Conservation (phyloP, 2,888 invertebrate species). For the Monochamus alternatus region DNA sequence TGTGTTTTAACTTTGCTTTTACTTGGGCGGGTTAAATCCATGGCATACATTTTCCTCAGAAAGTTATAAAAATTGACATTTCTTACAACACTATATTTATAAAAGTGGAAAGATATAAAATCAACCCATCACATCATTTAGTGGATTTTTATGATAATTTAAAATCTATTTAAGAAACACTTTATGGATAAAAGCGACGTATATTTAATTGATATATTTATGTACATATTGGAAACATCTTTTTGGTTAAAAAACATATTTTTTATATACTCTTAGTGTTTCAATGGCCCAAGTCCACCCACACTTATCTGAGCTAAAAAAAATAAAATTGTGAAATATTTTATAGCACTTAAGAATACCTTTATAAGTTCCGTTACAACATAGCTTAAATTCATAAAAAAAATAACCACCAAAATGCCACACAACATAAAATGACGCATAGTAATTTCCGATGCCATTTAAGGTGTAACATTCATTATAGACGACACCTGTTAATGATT, state of each 20-base stretch:
- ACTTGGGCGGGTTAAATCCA: too few relatives aligned
- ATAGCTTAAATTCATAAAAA: slow-evolving; percentile 9
- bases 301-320: background rate
- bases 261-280: slow-evolving; percentile 1
- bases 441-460: slow-evolving; percentile 21
- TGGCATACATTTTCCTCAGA: too few relatives aligned
- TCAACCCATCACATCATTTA: too few relatives aligned
- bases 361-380: slow-evolving; percentile 18
- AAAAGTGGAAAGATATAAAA: too few relatives aligned
- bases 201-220: background rate
- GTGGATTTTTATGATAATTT: slow-evolving; percentile 5
- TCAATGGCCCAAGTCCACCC: background rate
- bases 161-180: background rate
- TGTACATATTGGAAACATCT: background rate
- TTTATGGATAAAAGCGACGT: background rate
- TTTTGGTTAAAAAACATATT: background rate
- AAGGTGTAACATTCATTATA: slow-evolving; percentile 23
- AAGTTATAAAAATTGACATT: too few relatives aligned
- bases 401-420: slow-evolving; percentile 21
- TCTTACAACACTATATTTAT: too few relatives aligned
- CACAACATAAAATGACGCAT: slow-evolving; percentile 28
- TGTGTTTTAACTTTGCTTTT: too few relatives aligned
- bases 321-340: background rate
- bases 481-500: slow-evolving; percentile 34
- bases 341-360: background rate